Evolutionary conservation across 2,113 vertebrate species (phyloP).

Genomic region (Callopanchax toddi): DNA sequence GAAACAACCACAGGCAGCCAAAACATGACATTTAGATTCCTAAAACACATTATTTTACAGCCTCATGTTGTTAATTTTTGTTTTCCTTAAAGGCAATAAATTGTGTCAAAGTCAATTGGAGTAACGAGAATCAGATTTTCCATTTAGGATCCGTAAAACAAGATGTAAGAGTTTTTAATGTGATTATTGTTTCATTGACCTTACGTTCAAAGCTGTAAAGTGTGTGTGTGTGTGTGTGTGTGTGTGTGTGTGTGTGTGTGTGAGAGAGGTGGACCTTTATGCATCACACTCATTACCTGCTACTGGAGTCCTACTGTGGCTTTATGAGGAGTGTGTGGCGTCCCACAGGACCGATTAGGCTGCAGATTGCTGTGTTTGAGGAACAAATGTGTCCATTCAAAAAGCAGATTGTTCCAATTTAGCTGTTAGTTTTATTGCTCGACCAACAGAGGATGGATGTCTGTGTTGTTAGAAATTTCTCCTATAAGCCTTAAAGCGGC

Average conservation of each 20-base stretch:
- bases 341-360: constrained; percentile 75
- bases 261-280: constrained; percentile 44
- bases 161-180: neutral
- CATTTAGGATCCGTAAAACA: constrained; percentile 6
- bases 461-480: constrained; percentile 23
- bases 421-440: constrained; percentile 73
- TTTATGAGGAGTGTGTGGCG: constrained; percentile 54
- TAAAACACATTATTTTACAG: too few relatives aligned
- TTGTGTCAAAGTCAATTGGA: constrained; percentile 28
- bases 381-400: constrained; percentile 74
- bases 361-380: constrained; percentile 56
- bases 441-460: constrained; percentile 40
- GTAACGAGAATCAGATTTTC: constrained; percentile 20
- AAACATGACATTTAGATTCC: too few relatives aligned
- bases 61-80: too few relatives aligned
- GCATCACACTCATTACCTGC: constrained; percentile 67
- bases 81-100: constrained; percentile 59
- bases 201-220: constrained; percentile 33
- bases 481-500: too few relatives aligned
- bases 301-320: constrained; percentile 53
- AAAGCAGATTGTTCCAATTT: constrained; percentile 76
- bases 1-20: too few relatives aligned
- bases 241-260: neutral
- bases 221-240: neutral
- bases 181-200: constrained; percentile 29